Base-by-base conservation (phyloP, 1,140 invertebrate genomes). In the Cardiocondyla obscurior region DNA sequence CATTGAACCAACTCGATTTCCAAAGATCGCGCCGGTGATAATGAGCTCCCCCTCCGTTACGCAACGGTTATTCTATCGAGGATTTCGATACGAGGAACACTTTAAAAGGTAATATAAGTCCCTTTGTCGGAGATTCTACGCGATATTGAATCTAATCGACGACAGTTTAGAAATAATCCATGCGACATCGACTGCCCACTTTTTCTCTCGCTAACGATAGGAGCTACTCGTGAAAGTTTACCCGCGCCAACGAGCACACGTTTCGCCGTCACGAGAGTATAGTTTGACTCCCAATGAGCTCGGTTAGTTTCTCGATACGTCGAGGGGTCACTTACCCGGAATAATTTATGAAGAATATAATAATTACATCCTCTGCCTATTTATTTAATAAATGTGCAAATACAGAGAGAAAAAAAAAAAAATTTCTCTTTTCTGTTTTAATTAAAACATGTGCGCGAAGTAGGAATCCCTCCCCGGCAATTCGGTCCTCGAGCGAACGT, bases 191-290 rank as follows among this genome's bases (percentile, higher is more conserved):
- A 5, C 33, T 3, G 14, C 53, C 53, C 60, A 67, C 62, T 79
- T 62, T n/a, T 84, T 81, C 49, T 55, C 39, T 33, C 44, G 28
- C 22, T 39, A 46, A 44, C 25, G 44, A 53, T 28, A 83, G 19
- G 19, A 53, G 51, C 10, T 53, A 39, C 60, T 28, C 64, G 83
- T 81, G 85, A 87, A 87, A 87, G 85, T 87, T 70, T 58, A 39
- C 51, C 14, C 83, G 70, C 44, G 33, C 14, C 28, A 19, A 57
- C 25, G 36, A n/a, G 28, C 39, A 12, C 33, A 4, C 58, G 39
- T 57, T 16, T 8, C 33, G n/a, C 49, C 44, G 46, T 55, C 65
- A 28, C n/a, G 28, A 25, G 53, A 62, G 16, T 60, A 53, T 64
- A 72, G n/a, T 53, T 51, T 51, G 84, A 85, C 74, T 81, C 22